A percentile compares a stretch with the other conserved stretches of the same genome.
phyloP scores from a whole-genome alignment of 1,140 invertebrate species.

The Phymastichus coffea region DNA sequence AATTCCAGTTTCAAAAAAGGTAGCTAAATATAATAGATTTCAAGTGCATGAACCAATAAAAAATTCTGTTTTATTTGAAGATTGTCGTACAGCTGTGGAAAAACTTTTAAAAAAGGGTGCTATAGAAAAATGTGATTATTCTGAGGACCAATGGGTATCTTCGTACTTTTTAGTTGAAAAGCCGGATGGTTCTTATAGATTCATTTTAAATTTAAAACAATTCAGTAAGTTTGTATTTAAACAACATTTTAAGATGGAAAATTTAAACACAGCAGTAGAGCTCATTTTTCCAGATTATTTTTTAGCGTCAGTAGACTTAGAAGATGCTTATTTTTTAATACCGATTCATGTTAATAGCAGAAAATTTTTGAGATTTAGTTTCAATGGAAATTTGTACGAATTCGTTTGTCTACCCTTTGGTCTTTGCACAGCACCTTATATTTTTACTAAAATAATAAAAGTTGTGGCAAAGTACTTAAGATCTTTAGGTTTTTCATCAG shows the following conservation, averaged over 20 bases:
- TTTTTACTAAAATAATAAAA: conserved; percentile 29
- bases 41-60: not conserved
- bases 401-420: conserved; percentile 25
- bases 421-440: conserved; percentile 15
- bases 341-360: conserved; percentile 2
- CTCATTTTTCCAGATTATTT: conserved; percentile 10
- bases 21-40: not conserved
- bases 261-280: conserved; percentile 4
- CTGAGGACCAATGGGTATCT: conserved; percentile 14
- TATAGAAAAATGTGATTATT: conserved; percentile 9
- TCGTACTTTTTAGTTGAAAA: conserved; percentile 16
- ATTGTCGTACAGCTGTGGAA: not conserved
- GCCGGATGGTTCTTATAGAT: not conserved
- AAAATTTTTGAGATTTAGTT: conserved; percentile 21
- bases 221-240: not conserved
- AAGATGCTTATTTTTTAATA: conserved; percentile 23
- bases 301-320: conserved; percentile 15
- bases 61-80: not conserved
- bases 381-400: conserved; percentile 10
- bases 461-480: conserved; percentile 4
- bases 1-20: conserved; percentile 21
- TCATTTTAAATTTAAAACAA: conserved; percentile 8
- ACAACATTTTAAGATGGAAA: conserved; percentile 10
- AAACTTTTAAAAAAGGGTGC: conserved; percentile 11
- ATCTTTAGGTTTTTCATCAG: conserved; percentile 4